These are phyloP conservation scores for Melipona bicolor DNA, from an alignment of 2,888 invertebrate species.

Conservation along the genomic window DNA sequence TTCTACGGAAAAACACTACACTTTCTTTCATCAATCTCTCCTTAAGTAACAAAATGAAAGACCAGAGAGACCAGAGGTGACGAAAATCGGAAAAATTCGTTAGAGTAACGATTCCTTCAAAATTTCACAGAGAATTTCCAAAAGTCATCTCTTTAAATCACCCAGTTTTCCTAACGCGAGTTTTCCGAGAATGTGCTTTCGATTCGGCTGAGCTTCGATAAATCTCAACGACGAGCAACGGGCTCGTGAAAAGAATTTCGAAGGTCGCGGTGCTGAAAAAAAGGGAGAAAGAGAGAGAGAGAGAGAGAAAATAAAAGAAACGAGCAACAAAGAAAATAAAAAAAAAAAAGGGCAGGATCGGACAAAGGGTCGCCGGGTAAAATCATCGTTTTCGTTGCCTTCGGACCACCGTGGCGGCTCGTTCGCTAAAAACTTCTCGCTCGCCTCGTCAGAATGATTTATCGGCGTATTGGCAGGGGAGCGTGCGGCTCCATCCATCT, in stretches of 20 bases:
- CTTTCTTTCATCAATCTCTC: too few relatives aligned
- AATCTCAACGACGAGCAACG: neutral
- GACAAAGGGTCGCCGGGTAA: constrained; percentile 14
- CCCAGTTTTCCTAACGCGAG: neutral
- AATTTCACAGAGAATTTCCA: neutral
- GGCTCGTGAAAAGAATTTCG: neutral
- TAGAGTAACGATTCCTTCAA: too few relatives aligned
- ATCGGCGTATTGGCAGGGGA: constrained; percentile 66
- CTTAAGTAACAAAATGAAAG: too few relatives aligned
- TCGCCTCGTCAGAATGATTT: constrained; percentile 65
- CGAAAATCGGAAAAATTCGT: too few relatives aligned
- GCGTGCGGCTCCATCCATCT: constrained; percentile 59
- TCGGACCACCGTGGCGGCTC: constrained; percentile 48
- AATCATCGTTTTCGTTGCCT: constrained; percentile 55
- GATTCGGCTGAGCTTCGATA: neutral
- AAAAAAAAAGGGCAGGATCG: neutral
- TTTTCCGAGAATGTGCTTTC: neutral
- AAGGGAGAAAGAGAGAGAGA: neutral
- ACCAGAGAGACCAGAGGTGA: too few relatives aligned
- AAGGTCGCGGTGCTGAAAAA: neutral
- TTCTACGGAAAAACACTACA: too few relatives aligned
- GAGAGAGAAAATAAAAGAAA: neutral
- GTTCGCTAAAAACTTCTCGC: constrained; percentile 64
- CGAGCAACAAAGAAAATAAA: neutral
- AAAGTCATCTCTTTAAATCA: neutral